Base-by-base conservation (phyloP, 2,797 vertebrate species). In the Argya squamiceps region DNA sequence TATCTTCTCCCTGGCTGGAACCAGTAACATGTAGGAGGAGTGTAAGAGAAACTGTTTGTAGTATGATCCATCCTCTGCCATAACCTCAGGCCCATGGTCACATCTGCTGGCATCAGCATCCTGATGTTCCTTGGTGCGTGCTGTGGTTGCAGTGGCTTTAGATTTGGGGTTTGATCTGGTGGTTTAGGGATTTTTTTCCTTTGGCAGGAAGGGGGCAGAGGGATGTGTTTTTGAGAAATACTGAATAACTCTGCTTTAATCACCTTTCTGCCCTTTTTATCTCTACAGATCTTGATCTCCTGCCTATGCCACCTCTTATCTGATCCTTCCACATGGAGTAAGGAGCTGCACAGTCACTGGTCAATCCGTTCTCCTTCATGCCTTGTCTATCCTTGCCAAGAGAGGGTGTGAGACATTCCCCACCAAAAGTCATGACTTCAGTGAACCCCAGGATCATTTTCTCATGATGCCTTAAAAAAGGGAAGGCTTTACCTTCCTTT, bases 191-290 rank as follows among this genome's bases (percentile, higher is more conserved):
- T 1, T 14, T 18, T 39, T n/a, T 32, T 39, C 37, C 6, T 15
- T 24, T 16, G 5, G 15, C 18, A 15, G 10, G 8, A 9, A 11
- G 7, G 6, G 6, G 15, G 26, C 0, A 1, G 19, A 12, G 15
- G 5, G 5, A 47, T 19, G 2, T 23, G 6, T 43, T 49, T 8
- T 8, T 63, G 27, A 63, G 70, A 65, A 53, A 32, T 69, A 64
- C 12, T n/a, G 23, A 85, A 62, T 2, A 9, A 3, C 53, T 86
- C 23, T 65, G n/a, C 8, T 67, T 50, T 59, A 65, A 58, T 47
- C 24, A 26, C 3, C 5, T 50, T 86, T 65, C 47, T 58, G 6
- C 9, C 9, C 26, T 69, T 36, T 69, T 17, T 83, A 10, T 58
- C 32, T 52, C 59, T 53, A 10, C 17, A 80, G 43, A 80, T 19